These are phyloP conservation scores for Ormia ochracea DNA, from an alignment of 2,888 invertebrate species.

Conservation along the genomic window DNA sequence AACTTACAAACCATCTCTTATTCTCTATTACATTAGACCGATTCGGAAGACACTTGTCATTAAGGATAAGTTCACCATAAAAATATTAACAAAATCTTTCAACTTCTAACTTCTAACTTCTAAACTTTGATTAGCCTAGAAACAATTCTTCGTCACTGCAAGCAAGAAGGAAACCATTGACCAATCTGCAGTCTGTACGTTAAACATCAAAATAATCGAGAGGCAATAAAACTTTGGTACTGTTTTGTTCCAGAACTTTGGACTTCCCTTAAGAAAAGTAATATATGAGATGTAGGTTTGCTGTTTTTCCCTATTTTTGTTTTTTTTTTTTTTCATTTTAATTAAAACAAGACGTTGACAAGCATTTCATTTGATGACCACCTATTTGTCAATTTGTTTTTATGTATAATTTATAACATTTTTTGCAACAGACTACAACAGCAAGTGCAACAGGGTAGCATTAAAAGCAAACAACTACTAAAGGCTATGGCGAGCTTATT, in stretches of 20 bases:
- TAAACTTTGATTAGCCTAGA: too few species aligned
- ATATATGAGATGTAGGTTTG: neutral
- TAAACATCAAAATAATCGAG: too few species aligned
- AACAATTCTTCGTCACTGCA: too few species aligned
- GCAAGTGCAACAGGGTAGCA: conserved; percentile 35
- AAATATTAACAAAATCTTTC: too few species aligned
- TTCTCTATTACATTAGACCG: too few species aligned
- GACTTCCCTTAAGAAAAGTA: neutral
- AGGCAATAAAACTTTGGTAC: too few species aligned
- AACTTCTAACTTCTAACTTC: too few species aligned
- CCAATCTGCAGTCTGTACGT: too few species aligned
- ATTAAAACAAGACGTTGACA: conserved; percentile 10
- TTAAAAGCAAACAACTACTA: conserved; percentile 26
- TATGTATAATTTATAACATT: conserved; percentile 76
- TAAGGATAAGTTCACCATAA: too few species aligned
- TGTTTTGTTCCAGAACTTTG: neutral
- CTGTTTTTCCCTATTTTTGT: neutral
- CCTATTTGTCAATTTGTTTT: conserved; percentile 37
- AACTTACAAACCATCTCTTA: too few species aligned
- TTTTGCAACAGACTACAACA: conserved; percentile 70
- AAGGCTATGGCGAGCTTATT: conserved; percentile 57
- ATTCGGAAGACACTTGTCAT: too few species aligned
- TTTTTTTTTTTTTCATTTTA: neutral
- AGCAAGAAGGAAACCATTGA: too few species aligned
- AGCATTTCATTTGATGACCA: neutral